Evolutionary conservation across 2,888 invertebrate species (phyloP).

Genomic region (Leptinotarsa peninsularis): DNA sequence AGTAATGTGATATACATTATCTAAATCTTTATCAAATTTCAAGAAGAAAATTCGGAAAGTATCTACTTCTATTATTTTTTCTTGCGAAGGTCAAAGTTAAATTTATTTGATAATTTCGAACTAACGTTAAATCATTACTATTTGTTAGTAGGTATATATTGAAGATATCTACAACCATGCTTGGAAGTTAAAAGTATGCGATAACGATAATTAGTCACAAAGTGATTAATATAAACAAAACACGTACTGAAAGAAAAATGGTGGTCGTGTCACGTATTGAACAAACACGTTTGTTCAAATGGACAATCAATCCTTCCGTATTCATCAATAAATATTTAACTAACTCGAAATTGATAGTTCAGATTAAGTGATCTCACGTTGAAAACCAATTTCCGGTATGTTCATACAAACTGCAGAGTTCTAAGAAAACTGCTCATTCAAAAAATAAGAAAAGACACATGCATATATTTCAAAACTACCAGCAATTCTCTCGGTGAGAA

Average conservation of each 20-base stretch:
- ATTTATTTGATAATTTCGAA: slow-evolving; percentile 13
- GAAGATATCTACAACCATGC: neutral
- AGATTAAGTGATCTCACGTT: too few relatives aligned
- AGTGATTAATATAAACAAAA: slow-evolving; percentile 14
- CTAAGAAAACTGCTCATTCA: too few relatives aligned
- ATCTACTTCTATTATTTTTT: neutral
- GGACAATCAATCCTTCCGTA: neutral
- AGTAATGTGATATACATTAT: too few relatives aligned
- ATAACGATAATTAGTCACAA: slow-evolving; percentile 14
- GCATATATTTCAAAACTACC: too few relatives aligned
- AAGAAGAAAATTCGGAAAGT: neutral
- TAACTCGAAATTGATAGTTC: too few relatives aligned
- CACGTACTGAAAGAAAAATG: slow-evolving; percentile 10
- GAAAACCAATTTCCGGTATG: too few relatives aligned
- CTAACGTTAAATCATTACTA: slow-evolving; percentile 4
- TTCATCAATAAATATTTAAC: neutral
- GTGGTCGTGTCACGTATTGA: neutral
- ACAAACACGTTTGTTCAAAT: slow-evolving; percentile 7
- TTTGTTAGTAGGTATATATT: neutral
- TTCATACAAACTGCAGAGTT: too few relatives aligned
- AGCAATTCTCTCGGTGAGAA: too few relatives aligned
- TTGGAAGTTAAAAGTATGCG: neutral
- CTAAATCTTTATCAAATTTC: neutral
- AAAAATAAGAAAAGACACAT: too few relatives aligned
- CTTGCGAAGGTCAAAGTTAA: neutral